phyloP scores from a whole-genome alignment of 2,797 vertebrate genomes.

The Anguilla obscura region DNA sequence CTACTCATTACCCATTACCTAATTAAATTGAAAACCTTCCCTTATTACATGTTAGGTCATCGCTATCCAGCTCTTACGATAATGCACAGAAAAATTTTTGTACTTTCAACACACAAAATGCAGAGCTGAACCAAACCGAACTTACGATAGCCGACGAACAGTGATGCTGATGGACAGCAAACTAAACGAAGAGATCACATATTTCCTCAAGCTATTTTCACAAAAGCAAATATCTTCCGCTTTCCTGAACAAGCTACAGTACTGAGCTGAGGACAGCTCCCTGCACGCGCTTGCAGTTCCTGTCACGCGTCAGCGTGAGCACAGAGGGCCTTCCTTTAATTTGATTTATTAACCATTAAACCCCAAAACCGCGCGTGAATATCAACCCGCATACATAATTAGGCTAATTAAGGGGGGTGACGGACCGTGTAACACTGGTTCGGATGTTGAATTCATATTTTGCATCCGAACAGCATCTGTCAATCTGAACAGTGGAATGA shows the following conservation, averaged over 20 bases:
- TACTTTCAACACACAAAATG: background rate
- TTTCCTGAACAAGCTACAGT: background rate
- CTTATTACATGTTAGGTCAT: background rate
- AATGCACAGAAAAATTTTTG: background rate
- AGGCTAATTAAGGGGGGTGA: background rate
- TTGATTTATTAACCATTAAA: background rate
- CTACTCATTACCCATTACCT: background rate
- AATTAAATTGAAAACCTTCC: background rate
- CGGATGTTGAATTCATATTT: background rate
- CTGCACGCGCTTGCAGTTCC: background rate
- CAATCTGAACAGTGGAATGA: background rate
- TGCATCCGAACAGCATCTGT: conserved; percentile 22
- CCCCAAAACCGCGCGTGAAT: background rate
- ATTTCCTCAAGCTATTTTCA: background rate
- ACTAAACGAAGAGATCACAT: background rate
- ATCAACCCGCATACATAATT: conserved; percentile 21
- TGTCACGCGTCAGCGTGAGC: background rate
- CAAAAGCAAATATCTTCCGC: conserved; percentile 14
- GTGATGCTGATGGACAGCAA: background rate
- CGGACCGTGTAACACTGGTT: conserved; percentile 18
- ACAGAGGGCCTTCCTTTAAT: background rate
- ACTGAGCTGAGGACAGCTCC: background rate
- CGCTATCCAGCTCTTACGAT: no score
- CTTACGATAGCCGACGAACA: background rate
- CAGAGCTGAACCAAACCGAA: background rate